These are phyloP conservation scores for Caenorhabditis angaria DNA, from an alignment of 2,888 invertebrate genomes.

Conservation along the genomic window DNA sequence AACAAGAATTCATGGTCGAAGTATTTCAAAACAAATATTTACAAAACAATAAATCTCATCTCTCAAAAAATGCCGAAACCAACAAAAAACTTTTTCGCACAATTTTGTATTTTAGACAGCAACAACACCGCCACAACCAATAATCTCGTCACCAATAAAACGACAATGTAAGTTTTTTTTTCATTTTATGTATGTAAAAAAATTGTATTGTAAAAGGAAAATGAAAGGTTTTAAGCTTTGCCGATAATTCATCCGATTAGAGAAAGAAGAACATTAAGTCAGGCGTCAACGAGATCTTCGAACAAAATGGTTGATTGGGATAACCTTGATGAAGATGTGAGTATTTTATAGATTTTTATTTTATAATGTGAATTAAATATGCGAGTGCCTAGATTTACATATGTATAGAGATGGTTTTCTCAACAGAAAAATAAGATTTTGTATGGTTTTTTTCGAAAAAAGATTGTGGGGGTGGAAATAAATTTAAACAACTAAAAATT, in stretches of 20 bases:
- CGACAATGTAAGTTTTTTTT: constrained; percentile 27
- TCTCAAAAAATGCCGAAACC: not conserved
- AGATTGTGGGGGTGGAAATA: too few species aligned
- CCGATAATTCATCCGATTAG: constrained; percentile 37
- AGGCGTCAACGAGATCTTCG: not conserved
- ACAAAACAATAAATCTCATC: not conserved
- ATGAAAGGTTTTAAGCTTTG: constrained; percentile 16
- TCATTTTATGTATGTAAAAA: too few species aligned
- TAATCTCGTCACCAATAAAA: constrained; percentile 25
- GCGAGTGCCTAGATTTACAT: not conserved
- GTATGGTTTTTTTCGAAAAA: too few species aligned
- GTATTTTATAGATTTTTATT: not conserved
- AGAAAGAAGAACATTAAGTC: constrained; percentile 16
- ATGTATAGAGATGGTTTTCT: not conserved
- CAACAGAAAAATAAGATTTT: too few species aligned
- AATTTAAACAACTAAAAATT: too few species aligned
- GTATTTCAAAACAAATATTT: not conserved
- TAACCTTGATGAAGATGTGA: constrained; percentile 30
- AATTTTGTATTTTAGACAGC: too few species aligned
- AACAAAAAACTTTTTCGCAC: not conserved
- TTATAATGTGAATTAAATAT: not conserved
- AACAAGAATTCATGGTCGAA: not conserved
- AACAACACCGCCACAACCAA: constrained; percentile 31
- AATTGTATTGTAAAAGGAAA: not conserved
- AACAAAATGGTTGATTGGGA: constrained; percentile 21